Percentiles rank a stretch among this genome's conserved stretches.
Evolutionary conservation across 2,888 invertebrate genomes (phyloP).

Genomic region (Patella ulyssiponensis): DNA sequence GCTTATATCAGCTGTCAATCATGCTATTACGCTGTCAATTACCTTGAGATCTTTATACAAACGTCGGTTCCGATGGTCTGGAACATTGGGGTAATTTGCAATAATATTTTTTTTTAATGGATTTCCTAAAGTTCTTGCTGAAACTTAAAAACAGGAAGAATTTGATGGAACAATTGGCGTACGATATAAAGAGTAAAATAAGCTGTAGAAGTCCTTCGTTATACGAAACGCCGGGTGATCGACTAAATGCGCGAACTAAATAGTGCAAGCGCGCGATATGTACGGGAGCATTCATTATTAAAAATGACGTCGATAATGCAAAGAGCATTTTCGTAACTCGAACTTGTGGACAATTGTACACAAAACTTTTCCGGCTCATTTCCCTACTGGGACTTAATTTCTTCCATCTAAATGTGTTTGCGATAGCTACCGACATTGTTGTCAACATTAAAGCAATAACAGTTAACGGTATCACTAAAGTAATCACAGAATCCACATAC

Average conservation of each 20-base stretch:
- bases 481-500: constrained; percentile 39
- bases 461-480: constrained; percentile 37
- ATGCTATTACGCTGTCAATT: no score
- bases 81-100: background rate
- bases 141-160: constrained; percentile 42
- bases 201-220: constrained; percentile 33
- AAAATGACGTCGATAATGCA: constrained; percentile 39
- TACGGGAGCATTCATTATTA: constrained; percentile 41
- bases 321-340: constrained; percentile 44
- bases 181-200: constrained; percentile 37
- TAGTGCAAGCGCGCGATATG: constrained; percentile 44
- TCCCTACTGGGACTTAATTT: background rate
- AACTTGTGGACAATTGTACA: constrained; percentile 32
- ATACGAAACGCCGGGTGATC: constrained; percentile 6
- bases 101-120: constrained; percentile 18
- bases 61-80: background rate
- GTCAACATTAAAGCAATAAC: constrained; percentile 36
- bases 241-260: constrained; percentile 24
- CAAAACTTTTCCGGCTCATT: background rate
- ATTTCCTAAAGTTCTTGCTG: constrained; percentile 42
- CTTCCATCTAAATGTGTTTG: constrained; percentile 12
- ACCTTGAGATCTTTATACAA: background rate
- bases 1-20: no score
- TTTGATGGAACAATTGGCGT: constrained; percentile 39
- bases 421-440: constrained; percentile 33